Conservation (phyloP, 2,113 vertebrate genomes). For the Ondatra zibethicus region DNA sequence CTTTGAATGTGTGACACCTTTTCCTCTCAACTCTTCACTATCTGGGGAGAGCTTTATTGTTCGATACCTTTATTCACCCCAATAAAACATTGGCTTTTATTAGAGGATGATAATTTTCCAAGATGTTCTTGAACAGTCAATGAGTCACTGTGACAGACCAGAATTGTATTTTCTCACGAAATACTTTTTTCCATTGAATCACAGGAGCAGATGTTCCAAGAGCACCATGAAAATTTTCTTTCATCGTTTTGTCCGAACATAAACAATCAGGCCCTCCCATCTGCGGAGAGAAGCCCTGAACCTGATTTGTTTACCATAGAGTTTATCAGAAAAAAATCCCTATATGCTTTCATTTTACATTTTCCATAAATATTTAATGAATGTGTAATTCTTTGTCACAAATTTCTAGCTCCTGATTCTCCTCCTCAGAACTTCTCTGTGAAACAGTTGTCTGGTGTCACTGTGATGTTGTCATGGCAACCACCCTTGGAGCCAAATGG, state of each 20-base stretch:
- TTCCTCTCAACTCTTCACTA: constrained; percentile 70
- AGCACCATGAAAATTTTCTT: constrained; percentile 87
- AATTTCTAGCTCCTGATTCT: constrained; percentile 93
- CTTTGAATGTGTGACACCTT: constrained; percentile 62
- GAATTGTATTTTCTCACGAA: constrained; percentile 88
- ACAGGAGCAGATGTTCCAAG: constrained; percentile 90
- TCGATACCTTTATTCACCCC: constrained; percentile 68
- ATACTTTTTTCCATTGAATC: constrained; percentile 88
- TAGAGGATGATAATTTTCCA: constrained; percentile 74
- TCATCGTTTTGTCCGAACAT: constrained; percentile 85
- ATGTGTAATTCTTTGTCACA: constrained; percentile 63
- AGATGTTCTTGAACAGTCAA: constrained; percentile 79
- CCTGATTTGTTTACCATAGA: constrained; percentile 72
- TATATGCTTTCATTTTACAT: constrained; percentile 40
- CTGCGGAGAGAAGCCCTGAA: constrained; percentile 68
- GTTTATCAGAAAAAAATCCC: constrained; percentile 58
- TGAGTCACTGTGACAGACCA: constrained; percentile 83
- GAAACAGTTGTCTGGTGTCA: constrained; percentile 94
- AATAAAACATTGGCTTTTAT: constrained; percentile 82
- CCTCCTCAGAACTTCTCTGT: constrained; percentile 92
- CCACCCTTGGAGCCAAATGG: constrained; percentile 94
- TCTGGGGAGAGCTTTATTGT: constrained; percentile 53
- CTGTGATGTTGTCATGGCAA: constrained; percentile 95
- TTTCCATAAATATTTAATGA: constrained; percentile 73
- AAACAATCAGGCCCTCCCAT: constrained; percentile 76